These are phyloP conservation scores for Montipora capricornis DNA, from an alignment of 64 coral and sea anemone genomes.

Conservation along the genomic window DNA sequence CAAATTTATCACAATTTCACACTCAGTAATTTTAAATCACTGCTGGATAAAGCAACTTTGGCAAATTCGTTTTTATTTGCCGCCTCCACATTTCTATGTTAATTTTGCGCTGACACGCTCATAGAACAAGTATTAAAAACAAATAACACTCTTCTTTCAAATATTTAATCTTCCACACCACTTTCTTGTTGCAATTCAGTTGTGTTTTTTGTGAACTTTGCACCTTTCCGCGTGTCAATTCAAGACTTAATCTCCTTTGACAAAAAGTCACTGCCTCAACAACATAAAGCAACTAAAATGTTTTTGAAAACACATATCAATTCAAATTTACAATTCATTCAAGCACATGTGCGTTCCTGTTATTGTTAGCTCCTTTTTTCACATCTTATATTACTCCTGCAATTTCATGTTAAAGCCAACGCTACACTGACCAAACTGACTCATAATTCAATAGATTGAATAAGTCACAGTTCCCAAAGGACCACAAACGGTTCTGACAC, in stretches of 20 bases:
- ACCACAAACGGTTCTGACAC: neutral
- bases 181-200: slow-evolving; percentile 31
- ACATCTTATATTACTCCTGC: slow-evolving; percentile 38
- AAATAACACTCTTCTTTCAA: slow-evolving; percentile 52
- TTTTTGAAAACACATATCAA: neutral
- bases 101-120: slow-evolving; percentile 29
- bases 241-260: neutral
- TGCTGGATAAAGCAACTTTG: neutral
- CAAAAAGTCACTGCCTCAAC: neutral
- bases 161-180: slow-evolving; percentile 52
- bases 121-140: neutral
- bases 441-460: slow-evolving; percentile 51
- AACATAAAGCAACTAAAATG: neutral
- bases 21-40: slow-evolving; percentile 4
- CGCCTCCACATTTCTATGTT: slow-evolving; percentile 35
- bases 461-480: slow-evolving; percentile 6
- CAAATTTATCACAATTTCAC: slow-evolving; percentile 52
- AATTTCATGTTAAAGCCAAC: slow-evolving; percentile 55
- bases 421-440: slow-evolving; percentile 13
- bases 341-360: neutral
- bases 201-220: neutral
- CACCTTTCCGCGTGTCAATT: neutral
- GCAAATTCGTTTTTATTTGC: slow-evolving; percentile 37
- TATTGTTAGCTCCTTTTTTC: slow-evolving; percentile 13
- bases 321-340: neutral